Conservation (phyloP, 2,113 vertebrate genomes). For the Megalops atlanticus region DNA sequence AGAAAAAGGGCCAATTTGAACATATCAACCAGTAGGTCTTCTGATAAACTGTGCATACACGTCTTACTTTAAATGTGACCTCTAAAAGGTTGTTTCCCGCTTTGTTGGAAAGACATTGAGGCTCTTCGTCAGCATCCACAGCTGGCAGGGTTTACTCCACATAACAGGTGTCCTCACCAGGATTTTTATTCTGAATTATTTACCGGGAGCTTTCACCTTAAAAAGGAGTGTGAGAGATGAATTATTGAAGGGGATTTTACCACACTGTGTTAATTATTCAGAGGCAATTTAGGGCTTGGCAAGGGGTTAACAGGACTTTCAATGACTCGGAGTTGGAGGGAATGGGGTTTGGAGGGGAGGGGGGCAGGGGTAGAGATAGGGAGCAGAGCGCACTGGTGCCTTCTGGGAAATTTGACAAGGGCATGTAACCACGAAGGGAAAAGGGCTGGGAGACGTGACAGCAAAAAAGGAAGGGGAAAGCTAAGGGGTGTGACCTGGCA, state of each 20-base stretch:
- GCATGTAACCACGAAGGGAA: background rate
- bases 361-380: background rate
- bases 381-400: background rate
- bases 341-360: background rate
- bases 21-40: too few relatives aligned
- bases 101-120: background rate
- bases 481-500: background rate
- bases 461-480: background rate
- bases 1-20: too few relatives aligned
- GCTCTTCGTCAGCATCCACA: background rate
- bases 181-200: constrained; percentile 28
- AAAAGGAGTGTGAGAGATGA: constrained; percentile 19
- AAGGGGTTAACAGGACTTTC: constrained; percentile 26
- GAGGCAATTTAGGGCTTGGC: constrained; percentile 22
- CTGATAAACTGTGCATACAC: too few relatives aligned
- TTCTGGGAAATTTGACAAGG: background rate
- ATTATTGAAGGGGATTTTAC: constrained; percentile 36
- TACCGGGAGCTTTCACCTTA: constrained; percentile 21
- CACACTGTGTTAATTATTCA: constrained; percentile 33
- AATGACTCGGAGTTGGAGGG: constrained; percentile 16
- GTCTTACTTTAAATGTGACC: too few relatives aligned
- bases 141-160: background rate
- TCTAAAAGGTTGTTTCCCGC: background rate
- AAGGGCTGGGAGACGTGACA: background rate
- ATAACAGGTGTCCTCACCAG: constrained; percentile 29